Evolutionary conservation across 2,888 invertebrate genomes (phyloP).

Genomic region (Hypomecis atomaria): DNA sequence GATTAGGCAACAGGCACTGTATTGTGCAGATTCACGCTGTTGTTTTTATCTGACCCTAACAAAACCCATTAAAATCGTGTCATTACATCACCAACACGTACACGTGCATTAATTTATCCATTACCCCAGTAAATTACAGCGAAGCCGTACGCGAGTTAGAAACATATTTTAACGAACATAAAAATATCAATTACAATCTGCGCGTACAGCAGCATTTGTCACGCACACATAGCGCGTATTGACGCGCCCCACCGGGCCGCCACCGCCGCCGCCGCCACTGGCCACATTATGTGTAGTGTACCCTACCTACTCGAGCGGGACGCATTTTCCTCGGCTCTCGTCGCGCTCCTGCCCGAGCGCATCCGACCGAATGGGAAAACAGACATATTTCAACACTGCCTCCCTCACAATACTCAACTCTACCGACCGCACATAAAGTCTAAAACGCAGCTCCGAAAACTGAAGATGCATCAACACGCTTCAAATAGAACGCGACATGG

Average conservation of each 20-base stretch:
- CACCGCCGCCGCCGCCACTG: neutral
- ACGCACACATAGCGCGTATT: slow-evolving; percentile 25
- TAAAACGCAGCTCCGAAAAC: slow-evolving; percentile 40
- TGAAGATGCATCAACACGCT: slow-evolving; percentile 76
- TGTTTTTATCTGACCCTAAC: neutral
- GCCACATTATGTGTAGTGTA: slow-evolving; percentile 33
- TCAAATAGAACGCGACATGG: slow-evolving; percentile 81
- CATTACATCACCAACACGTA: slow-evolving; percentile 23
- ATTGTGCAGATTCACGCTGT: no score
- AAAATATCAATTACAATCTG: slow-evolving; percentile 73
- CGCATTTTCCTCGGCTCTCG: slow-evolving; percentile 69
- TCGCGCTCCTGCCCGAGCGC: slow-evolving; percentile 77
- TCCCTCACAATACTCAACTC: slow-evolving; percentile 34
- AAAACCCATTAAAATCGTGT: slow-evolving; percentile 18
- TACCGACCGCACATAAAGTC: slow-evolving; percentile 38
- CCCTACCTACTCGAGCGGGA: slow-evolving; percentile 58
- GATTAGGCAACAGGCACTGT: no score
- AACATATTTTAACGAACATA: slow-evolving; percentile 67
- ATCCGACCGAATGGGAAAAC: slow-evolving; percentile 80
- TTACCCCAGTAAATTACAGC: slow-evolving; percentile 36
- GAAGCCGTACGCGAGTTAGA: slow-evolving; percentile 44
- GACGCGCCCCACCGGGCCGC: neutral
- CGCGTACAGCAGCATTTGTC: slow-evolving; percentile 37
- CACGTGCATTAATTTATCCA: slow-evolving; percentile 39
- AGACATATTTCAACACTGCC: slow-evolving; percentile 61